These are phyloP conservation scores for Camponotus pennsylvanicus DNA, from an alignment of 1,140 invertebrate species.

Conservation along the genomic window DNA sequence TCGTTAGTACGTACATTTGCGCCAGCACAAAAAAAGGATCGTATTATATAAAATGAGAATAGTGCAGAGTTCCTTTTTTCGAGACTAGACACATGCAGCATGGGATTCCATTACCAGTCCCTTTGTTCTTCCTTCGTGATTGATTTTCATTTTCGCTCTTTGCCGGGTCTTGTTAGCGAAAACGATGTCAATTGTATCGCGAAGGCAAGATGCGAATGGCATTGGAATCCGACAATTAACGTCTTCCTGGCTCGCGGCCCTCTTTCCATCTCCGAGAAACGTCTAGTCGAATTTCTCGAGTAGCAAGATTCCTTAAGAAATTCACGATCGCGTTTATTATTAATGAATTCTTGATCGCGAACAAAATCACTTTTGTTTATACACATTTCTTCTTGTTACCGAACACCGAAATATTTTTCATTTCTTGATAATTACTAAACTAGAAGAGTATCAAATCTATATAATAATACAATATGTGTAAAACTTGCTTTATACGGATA, in stretches of 20 bases:
- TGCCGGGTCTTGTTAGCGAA: slow-evolving; percentile 25
- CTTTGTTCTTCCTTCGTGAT: not conserved
- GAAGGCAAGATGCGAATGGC: not conserved
- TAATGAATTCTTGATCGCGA: not conserved
- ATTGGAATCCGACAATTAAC: slow-evolving; percentile 39
- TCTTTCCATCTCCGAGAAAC: slow-evolving; percentile 9
- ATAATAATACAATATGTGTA: not conserved
- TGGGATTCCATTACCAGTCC: slow-evolving; percentile 10
- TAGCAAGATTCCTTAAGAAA: not conserved
- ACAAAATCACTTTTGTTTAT: not conserved
- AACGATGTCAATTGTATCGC: not conserved
- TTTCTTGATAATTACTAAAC: too few species aligned
- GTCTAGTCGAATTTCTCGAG: slow-evolving; percentile 38
- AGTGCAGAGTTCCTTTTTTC: slow-evolving; percentile 67
- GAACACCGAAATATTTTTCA: too few species aligned
- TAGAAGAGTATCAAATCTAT: too few species aligned
- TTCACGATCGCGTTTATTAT: not conserved
- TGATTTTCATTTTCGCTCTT: slow-evolving; percentile 15
- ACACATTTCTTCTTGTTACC: too few species aligned
- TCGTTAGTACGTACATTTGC: slow-evolving; percentile 82
- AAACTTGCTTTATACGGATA: not conserved
- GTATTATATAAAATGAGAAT: slow-evolving; percentile 71
- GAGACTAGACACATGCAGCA: slow-evolving; percentile 75
- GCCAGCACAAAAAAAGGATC: slow-evolving; percentile 80
- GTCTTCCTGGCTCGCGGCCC: slow-evolving; percentile 21